A percentile compares a stretch with the other conserved stretches of the same genome.
These are phyloP conservation scores for Cantharis lateralis DNA, from an alignment of 2,888 invertebrate species.

Conservation along the genomic window DNA sequence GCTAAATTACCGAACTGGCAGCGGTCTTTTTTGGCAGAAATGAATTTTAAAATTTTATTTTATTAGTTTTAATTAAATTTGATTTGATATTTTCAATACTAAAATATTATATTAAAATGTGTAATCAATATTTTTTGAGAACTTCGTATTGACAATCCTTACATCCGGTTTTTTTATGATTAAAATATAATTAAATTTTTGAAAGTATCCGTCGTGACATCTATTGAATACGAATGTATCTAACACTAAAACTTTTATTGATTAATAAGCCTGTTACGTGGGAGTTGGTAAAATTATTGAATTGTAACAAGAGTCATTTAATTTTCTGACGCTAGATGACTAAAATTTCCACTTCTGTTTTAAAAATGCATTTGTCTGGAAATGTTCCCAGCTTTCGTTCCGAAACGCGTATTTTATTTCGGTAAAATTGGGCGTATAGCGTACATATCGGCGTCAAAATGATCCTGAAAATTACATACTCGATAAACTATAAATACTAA, in stretches of 20 bases:
- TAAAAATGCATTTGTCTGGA: too few species aligned
- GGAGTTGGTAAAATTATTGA: neutral
- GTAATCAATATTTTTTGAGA: too few species aligned
- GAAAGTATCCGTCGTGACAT: neutral
- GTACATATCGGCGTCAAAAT: neutral
- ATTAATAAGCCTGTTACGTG: neutral
- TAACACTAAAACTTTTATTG: neutral
- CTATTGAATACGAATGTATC: neutral
- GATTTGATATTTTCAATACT: too few species aligned
- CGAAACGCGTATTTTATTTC: neutral
- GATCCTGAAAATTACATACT: constrained; percentile 13
- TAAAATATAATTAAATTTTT: too few species aligned
- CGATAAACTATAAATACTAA: constrained; percentile 5
- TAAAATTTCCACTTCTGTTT: too few species aligned
- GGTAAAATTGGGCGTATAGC: neutral
- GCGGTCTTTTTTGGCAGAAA: too few species aligned
- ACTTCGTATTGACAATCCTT: neutral
- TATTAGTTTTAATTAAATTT: too few species aligned
- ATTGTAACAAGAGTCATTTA: neutral
- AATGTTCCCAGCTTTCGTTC: neutral
- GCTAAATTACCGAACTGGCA: too few species aligned
- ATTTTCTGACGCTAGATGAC: too few species aligned
- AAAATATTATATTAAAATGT: too few species aligned
- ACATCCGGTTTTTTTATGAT: neutral
- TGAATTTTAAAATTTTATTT: too few species aligned